Evolutionary conservation across 1,140 invertebrate species (phyloP).

Genomic region (Drosophila navojoa): DNA sequence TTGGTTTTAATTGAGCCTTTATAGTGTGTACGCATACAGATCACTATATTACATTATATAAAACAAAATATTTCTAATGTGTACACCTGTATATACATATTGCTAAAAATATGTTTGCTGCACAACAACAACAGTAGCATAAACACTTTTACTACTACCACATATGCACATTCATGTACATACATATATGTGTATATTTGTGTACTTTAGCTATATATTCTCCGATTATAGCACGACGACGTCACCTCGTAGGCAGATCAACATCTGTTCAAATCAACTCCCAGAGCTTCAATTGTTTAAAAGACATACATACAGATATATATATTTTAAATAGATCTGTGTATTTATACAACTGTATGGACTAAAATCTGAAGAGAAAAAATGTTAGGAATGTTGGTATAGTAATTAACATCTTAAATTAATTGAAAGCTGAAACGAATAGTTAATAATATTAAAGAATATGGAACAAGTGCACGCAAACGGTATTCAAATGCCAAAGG

Average conservation of each 20-base stretch:
- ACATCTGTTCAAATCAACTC: constrained; percentile 61
- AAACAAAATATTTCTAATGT: background rate
- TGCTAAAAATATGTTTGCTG: constrained; percentile 47
- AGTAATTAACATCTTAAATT: background rate
- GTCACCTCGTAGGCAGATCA: constrained; percentile 58
- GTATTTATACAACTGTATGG: background rate
- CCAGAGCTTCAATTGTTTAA: constrained; percentile 4
- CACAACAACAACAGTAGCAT: constrained; percentile 36
- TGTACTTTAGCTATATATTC: constrained; percentile 22
- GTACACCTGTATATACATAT: constrained; percentile 20
- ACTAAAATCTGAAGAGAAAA: background rate
- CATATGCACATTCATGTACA: constrained; percentile 16
- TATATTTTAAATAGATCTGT: background rate
- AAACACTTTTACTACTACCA: constrained; percentile 35
- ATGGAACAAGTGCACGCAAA: constrained; percentile 15
- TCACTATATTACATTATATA: background rate
- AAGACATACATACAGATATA: background rate
- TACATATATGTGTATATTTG: background rate
- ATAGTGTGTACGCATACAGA: background rate
- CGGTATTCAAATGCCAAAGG: background rate
- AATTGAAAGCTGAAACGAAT: background rate
- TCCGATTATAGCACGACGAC: constrained; percentile 66
- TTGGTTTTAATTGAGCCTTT: background rate
- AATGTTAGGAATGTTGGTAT: too few species aligned
- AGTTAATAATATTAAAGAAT: background rate